Conservation (phyloP, 2,113 vertebrate genomes). For the Peromyscus maniculatus region DNA sequence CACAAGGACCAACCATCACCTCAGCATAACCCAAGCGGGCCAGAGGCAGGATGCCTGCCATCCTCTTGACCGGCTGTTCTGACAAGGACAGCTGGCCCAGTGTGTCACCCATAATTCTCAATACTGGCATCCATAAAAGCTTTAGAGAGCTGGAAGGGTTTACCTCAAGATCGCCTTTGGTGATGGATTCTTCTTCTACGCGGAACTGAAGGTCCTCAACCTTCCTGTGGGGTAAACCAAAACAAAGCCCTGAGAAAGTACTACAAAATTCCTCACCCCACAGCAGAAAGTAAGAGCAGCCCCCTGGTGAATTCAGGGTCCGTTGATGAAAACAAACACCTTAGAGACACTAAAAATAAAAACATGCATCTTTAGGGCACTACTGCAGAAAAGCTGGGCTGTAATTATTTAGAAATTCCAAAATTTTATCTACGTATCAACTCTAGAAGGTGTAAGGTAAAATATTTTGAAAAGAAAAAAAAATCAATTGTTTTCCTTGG, state of each 20-base stretch:
- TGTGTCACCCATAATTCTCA: not conserved
- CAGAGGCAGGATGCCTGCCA: not conserved
- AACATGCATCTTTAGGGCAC: not conserved
- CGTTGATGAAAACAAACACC: not conserved
- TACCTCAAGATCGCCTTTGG: conserved; percentile 99
- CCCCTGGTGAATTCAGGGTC: not conserved
- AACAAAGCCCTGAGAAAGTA: conserved; percentile 49
- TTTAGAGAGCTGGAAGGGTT: conserved; percentile 67
- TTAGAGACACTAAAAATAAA: not conserved
- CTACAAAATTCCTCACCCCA: not conserved
- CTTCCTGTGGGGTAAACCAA: conserved; percentile 90
- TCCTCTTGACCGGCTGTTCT: not conserved
- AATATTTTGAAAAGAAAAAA: not conserved
- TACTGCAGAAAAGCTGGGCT: not conserved
- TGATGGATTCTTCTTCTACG: conserved; percentile 99
- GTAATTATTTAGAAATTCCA: not conserved
- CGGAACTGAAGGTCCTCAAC: conserved; percentile 99
- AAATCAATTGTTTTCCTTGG: not conserved
- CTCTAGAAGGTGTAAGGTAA: not conserved
- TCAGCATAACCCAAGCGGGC: not conserved
- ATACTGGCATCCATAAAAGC: not conserved
- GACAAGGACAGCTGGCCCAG: not conserved
- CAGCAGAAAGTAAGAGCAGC: not conserved
- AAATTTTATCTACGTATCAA: not conserved
- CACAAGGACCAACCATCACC: not conserved